Evolutionary conservation across 2,113 vertebrate species (phyloP).

Genomic region (Zosterops pallidus): DNA sequence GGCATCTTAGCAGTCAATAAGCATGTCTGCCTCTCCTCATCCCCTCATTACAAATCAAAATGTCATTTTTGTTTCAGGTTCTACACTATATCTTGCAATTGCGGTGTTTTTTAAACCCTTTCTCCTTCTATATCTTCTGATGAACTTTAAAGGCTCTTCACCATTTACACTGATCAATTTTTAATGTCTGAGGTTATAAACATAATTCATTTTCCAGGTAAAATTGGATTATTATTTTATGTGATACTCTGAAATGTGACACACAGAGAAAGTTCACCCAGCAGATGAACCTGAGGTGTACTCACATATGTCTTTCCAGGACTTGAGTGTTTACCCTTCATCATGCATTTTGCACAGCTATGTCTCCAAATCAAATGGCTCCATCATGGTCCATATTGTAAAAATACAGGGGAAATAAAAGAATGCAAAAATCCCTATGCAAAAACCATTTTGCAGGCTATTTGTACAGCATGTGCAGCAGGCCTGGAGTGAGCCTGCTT

Average conservation of each 20-base stretch:
- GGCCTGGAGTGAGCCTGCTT: background rate
- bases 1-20: background rate
- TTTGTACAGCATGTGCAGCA: fast-evolving
- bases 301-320: background rate
- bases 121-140: background rate
- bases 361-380: background rate
- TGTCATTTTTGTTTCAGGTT: background rate
- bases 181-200: background rate
- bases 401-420: background rate
- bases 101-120: fast-evolving
- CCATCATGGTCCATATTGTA: background rate
- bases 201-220: background rate
- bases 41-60: background rate
- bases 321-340: background rate
- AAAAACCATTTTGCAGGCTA: background rate
- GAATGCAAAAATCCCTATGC: too few relatives aligned
- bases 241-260: background rate
- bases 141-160: background rate
- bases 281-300: background rate
- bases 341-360: background rate
- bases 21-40: background rate
- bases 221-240: background rate
- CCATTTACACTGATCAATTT: background rate
- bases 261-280: background rate
- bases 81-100: fast-evolving